A percentile compares a stretch with the other conserved stretches of the same genome.
Evolutionary conservation across 2,888 invertebrate species (phyloP).

Genomic region (Therioaphis trifolii): DNA sequence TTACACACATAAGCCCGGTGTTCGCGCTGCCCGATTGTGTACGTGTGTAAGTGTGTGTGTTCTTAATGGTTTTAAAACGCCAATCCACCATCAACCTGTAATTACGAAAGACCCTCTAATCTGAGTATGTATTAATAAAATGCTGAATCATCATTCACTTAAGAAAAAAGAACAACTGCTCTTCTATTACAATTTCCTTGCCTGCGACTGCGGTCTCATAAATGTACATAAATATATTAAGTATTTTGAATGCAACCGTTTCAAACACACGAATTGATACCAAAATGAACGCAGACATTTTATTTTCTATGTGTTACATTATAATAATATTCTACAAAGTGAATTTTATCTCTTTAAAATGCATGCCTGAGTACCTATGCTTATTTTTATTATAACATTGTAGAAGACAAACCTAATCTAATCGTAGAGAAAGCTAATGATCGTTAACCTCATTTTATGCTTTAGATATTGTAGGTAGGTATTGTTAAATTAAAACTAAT

Average conservation of each 20-base stretch:
- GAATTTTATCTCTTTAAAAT: too few relatives aligned
- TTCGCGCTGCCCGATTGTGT: neutral
- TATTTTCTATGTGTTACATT: neutral
- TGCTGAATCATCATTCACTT: constrained; percentile 60
- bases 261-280: neutral
- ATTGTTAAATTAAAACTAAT: too few relatives aligned
- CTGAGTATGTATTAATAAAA: constrained; percentile 57
- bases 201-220: neutral
- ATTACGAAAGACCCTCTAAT: constrained; percentile 60
- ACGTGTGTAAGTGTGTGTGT: constrained; percentile 21
- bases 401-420: too few relatives aligned
- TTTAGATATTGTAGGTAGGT: too few relatives aligned
- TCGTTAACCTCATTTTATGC: too few relatives aligned
- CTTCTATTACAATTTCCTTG: constrained; percentile 14
- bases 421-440: too few relatives aligned
- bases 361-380: too few relatives aligned
- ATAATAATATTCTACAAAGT: too few relatives aligned
- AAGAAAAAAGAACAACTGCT: constrained; percentile 53
- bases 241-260: neutral
- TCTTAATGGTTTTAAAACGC: constrained; percentile 60
- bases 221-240: neutral
- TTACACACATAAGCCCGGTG: neutral
- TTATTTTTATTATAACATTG: too few relatives aligned
- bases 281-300: constrained; percentile 37
- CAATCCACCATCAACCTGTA: constrained; percentile 59